phyloP scores from a whole-genome alignment of 2,113 vertebrate genomes.

The Vireo altiloquus region DNA sequence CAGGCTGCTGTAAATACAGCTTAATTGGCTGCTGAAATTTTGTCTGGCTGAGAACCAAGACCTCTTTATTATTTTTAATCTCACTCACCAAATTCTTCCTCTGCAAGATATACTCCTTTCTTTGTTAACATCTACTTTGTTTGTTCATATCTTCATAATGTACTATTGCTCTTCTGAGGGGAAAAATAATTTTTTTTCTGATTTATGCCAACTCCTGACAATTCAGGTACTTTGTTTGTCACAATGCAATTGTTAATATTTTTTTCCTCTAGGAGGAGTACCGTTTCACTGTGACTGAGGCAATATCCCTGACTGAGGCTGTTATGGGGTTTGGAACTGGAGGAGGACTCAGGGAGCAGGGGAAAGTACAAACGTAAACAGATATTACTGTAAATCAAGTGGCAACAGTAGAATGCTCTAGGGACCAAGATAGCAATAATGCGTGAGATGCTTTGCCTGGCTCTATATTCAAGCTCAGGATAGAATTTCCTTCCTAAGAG shows the following conservation, averaged over 20 bases:
- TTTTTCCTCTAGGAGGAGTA: background rate
- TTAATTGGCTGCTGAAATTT: background rate
- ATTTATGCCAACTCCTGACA: background rate
- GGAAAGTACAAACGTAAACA: background rate
- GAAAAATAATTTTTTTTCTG: background rate
- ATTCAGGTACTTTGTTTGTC: background rate
- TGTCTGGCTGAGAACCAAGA: background rate
- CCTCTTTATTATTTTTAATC: background rate
- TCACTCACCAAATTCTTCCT: background rate
- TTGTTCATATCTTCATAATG: background rate
- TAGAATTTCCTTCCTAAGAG: background rate
- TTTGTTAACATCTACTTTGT: background rate
- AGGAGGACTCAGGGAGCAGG: accelerated
- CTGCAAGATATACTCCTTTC: background rate
- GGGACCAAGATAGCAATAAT: background rate
- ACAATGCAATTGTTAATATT: background rate
- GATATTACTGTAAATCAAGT: background rate
- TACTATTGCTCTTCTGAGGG: background rate
- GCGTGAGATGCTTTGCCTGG: background rate
- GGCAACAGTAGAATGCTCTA: background rate
- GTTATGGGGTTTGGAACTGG: background rate
- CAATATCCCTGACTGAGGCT: background rate
- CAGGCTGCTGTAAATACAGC: background rate
- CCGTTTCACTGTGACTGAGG: background rate
- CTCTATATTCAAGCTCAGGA: background rate